These are phyloP conservation scores for Cosmopolites sordidus DNA, from an alignment of 2,888 invertebrate genomes.

Conservation along the genomic window DNA sequence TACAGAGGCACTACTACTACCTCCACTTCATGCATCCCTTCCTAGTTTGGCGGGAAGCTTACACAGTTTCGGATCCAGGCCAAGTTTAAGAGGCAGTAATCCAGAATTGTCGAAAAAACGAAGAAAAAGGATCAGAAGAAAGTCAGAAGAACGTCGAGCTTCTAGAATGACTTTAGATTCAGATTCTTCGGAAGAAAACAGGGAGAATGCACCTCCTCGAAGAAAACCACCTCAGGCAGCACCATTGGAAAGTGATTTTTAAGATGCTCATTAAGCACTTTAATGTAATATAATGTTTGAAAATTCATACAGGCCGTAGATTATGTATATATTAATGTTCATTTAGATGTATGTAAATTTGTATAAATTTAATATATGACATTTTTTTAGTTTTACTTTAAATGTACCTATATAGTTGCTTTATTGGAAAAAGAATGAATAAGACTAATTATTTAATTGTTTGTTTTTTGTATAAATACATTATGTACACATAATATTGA, in stretches of 20 bases:
- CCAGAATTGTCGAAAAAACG: constrained; percentile 36
- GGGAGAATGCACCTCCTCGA: constrained; percentile 6
- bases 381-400: no score
- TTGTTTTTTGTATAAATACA: no score
- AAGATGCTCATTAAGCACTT: constrained; percentile 1
- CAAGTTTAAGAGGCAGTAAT: constrained; percentile 36
- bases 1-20: constrained; percentile 72
- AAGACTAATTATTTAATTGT: no score
- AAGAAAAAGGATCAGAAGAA: constrained; percentile 37
- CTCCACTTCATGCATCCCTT: constrained; percentile 60
- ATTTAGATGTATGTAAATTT: no score
- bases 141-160: constrained; percentile 34
- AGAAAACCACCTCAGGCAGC: neutral
- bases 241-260: neutral
- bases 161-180: constrained; percentile 32
- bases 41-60: constrained; percentile 47
- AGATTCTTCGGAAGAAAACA: constrained; percentile 30
- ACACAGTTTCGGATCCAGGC: constrained; percentile 38
- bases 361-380: no score
- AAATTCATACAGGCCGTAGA: no score
- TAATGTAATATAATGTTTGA: no score
- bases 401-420: no score
- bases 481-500: no score
- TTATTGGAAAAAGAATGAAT: no score
- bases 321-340: no score